These are phyloP conservation scores for Aspidoscelis tigris DNA, from an alignment of 2,113 vertebrate species.

Conservation along the genomic window DNA sequence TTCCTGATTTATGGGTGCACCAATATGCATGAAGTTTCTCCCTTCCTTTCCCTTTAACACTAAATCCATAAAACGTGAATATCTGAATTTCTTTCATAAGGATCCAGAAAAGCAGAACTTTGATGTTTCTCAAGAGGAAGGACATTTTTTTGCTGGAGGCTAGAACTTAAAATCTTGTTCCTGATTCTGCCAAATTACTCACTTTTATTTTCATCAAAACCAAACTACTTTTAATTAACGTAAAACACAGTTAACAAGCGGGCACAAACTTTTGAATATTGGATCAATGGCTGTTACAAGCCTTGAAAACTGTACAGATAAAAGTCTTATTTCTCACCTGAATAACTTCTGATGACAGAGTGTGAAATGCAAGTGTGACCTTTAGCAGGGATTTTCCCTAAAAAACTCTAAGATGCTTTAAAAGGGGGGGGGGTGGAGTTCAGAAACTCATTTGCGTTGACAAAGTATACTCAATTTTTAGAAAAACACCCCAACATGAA, in stretches of 20 bases:
- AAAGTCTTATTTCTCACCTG: constrained; percentile 1
- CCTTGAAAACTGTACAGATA: constrained; percentile 27
- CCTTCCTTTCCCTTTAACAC: constrained; percentile 49
- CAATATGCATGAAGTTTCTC: constrained; percentile 29
- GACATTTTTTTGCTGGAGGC: constrained; percentile 64
- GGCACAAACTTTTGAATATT: constrained; percentile 24
- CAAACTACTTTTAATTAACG: constrained; percentile 57
- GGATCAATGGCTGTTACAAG: constrained; percentile 36
- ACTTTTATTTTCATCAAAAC: constrained; percentile 60
- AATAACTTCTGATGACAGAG: constrained; percentile 18
- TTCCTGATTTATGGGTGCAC: constrained; percentile 45
- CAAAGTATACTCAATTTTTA: not conserved
- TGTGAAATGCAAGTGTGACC: constrained; percentile 6
- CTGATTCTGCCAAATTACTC: constrained; percentile 63
- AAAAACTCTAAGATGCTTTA: not conserved
- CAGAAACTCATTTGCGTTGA: not conserved
- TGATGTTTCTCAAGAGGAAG: constrained; percentile 66
- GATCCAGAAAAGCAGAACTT: constrained; percentile 62
- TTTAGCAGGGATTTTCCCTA: not conserved
- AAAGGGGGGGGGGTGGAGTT: not conserved
- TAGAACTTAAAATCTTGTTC: constrained; percentile 64
- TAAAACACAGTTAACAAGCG: constrained; percentile 30
- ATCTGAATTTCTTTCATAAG: constrained; percentile 64
- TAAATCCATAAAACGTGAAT: constrained; percentile 54
- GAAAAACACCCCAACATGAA: not conserved